Base-by-base conservation (phyloP, 2,797 vertebrate species). In the Parotocinclus haroldoi region DNA sequence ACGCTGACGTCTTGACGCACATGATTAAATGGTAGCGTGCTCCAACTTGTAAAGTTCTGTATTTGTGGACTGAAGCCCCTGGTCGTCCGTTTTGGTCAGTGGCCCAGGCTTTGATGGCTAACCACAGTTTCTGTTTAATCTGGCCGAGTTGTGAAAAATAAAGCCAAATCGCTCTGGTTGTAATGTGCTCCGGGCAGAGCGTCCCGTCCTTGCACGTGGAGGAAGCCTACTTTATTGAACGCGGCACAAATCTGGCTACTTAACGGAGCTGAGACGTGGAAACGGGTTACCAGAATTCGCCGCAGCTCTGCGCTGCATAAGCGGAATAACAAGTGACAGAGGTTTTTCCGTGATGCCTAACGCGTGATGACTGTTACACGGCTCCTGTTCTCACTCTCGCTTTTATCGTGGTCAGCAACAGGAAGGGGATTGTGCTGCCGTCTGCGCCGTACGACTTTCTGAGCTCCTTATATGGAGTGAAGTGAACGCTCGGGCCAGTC, bases 381-480 rank as follows among this genome's bases (percentile, higher is more conserved):
- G 27, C 27, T 27, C 27, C 27, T 27, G 27, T 27, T 27, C 27
- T 27, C 27, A 5, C 27, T 27, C 27, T 48, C 57, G 71, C 75
- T 74, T 71, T 53, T 75, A 76, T 76, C 84, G 86, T 81, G 86
- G 84, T 79, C 13, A 61, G 68, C 69, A 79, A 72, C 76, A 72
- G 55, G 77, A 78, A 80, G 27, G 5, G 27, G 27, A 82, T 66
- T 70, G 66, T 71, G 74, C 82, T 77, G 80, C 81, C 64, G 67
- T 83, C 76, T 76, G 75, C 58, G 46, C 69, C 60, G 58, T 17
- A 68, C 14, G 46, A 54, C 42, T 57, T n/a, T 56, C 74, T 27
- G 49, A 79, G 19, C 49, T 48, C 87, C 89, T 79, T 87, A 83
- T 84, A 88, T 75, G 86, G 85, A 59, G 61, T 27, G 10, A 38